These are phyloP conservation scores for Pangasius djambal DNA, from an alignment of 2,797 vertebrate genomes.

Conservation along the genomic window DNA sequence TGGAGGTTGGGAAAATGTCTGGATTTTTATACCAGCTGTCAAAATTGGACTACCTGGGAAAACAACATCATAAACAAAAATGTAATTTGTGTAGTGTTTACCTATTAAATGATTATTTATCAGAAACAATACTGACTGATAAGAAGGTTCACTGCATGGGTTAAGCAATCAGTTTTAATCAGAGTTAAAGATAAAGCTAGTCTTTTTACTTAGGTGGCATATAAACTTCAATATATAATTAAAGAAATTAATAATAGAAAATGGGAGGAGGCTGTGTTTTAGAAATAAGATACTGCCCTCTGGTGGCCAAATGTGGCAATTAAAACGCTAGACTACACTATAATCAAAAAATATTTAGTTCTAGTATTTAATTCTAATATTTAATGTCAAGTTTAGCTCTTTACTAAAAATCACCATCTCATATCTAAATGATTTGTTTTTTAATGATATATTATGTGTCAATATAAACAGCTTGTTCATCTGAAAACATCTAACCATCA, in stretches of 20 bases:
- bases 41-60: neutral
- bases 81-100: neutral
- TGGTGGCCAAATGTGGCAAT: constrained; percentile 22
- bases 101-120: neutral
- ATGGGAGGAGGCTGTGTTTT: neutral
- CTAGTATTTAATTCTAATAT: neutral
- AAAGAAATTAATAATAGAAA: neutral
- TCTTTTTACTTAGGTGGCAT: neutral
- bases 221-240: neutral
- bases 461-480: neutral
- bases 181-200: neutral
- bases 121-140: neutral
- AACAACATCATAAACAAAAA: neutral
- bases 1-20: neutral
- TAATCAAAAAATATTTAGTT: neutral
- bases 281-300: constrained; percentile 31
- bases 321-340: neutral
- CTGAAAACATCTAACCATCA: neutral
- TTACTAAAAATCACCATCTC: neutral
- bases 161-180: neutral
- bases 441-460: neutral
- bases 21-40: neutral
- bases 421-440: neutral
- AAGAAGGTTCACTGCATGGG: neutral
- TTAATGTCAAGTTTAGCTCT: no score